Conservation (phyloP, 2,888 invertebrate genomes). For the Dicroscelio sp. region DNA sequence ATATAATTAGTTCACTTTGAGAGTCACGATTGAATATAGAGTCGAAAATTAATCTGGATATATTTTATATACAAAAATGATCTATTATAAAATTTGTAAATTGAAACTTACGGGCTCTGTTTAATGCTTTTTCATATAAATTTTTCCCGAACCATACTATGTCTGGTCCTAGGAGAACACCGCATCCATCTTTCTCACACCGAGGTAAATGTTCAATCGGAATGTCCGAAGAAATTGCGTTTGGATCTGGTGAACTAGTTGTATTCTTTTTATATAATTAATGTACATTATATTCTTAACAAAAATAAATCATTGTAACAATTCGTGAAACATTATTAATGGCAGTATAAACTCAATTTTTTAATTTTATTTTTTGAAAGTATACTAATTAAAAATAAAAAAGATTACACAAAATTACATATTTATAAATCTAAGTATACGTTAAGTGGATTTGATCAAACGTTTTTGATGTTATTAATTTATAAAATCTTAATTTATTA, state of each 20-base stretch:
- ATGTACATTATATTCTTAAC: too few relatives aligned
- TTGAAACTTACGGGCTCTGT: slow-evolving; percentile 92
- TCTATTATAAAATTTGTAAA: too few relatives aligned
- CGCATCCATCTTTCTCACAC: slow-evolving; percentile 93
- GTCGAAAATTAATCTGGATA: neutral
- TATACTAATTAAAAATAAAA: too few relatives aligned
- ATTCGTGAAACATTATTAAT: too few relatives aligned
- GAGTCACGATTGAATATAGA: too few relatives aligned
- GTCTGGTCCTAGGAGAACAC: slow-evolving; percentile 95
- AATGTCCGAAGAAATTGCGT: slow-evolving; percentile 91
- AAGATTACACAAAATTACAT: too few relatives aligned
- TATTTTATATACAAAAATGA: neutral
- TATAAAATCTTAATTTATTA: too few relatives aligned
- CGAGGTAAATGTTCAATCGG: slow-evolving; percentile 94
- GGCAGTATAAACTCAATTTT: slow-evolving; percentile 83
- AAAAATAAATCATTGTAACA: slow-evolving; percentile 83
- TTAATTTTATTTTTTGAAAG: slow-evolving; percentile 71
- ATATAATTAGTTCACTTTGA: too few relatives aligned
- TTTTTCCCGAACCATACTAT: slow-evolving; percentile 98
- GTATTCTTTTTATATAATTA: neutral
- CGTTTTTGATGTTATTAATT: too few relatives aligned
- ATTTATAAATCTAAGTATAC: too few relatives aligned
- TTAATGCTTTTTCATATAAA: slow-evolving; percentile 93
- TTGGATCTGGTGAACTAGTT: slow-evolving; percentile 93
- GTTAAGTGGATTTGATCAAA: too few relatives aligned